A percentile compares a stretch with the other conserved stretches of the same genome.
Evolutionary conservation across 2,113 vertebrate genomes (phyloP).

Genomic region (Thymallus thymallus): DNA sequence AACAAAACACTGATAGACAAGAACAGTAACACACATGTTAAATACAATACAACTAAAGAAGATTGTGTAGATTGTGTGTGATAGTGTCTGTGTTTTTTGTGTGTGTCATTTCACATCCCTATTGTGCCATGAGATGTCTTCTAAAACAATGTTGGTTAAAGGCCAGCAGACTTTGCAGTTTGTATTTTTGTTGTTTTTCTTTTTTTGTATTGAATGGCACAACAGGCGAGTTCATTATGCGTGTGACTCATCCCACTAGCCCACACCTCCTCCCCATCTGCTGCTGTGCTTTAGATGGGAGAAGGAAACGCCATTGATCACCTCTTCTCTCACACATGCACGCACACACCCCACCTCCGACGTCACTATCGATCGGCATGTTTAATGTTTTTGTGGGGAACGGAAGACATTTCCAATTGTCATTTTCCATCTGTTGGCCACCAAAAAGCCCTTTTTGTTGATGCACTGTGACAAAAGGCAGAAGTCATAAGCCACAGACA

Average conservation of each 20-base stretch:
- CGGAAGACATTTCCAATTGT: conserved; percentile 63
- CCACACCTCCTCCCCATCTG: conserved; percentile 76
- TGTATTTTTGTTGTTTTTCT: conserved; percentile 59
- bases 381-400: conserved; percentile 69
- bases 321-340: conserved; percentile 75
- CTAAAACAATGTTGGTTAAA: conserved; percentile 30
- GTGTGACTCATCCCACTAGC: conserved; percentile 78
- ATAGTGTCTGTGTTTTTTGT: too few species aligned
- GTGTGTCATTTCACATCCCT: too few species aligned
- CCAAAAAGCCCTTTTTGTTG: conserved; percentile 41
- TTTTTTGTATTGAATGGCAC: conserved; percentile 75
- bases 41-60: too few species aligned
- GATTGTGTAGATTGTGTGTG: too few species aligned
- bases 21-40: too few species aligned
- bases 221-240: conserved; percentile 77
- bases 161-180: conserved; percentile 62
- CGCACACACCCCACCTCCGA: conserved; percentile 71
- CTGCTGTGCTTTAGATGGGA: conserved; percentile 74
- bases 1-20: too few species aligned
- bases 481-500: conserved; percentile 15
- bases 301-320: conserved; percentile 79
- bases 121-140: too few species aligned
- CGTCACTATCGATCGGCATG: conserved; percentile 71
- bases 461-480: conserved; percentile 33
- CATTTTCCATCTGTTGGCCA: conserved; percentile 46